Conservation (phyloP, 2,888 invertebrate genomes). For the Penaeus monodon region DNA sequence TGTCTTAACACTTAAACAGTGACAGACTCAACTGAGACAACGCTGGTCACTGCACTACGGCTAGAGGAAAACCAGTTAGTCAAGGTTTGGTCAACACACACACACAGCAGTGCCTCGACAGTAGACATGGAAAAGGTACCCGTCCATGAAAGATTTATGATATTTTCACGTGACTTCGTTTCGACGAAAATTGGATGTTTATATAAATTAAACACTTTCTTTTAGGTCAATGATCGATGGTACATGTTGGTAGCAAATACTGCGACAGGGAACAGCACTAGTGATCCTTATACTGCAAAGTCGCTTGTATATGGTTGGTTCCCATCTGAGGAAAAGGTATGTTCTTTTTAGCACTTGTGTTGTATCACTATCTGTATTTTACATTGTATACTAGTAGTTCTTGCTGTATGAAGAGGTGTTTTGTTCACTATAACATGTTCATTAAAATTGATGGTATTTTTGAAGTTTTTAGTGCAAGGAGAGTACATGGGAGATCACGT, state of each 20-base stretch:
- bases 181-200: neutral
- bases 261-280: too few relatives aligned
- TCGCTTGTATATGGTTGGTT: neutral
- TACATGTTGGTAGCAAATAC: neutral
- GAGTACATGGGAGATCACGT: slow-evolving; percentile 1
- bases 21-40: too few relatives aligned
- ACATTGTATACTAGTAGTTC: too few relatives aligned
- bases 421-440: too few relatives aligned
- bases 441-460: neutral
- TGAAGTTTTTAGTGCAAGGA: neutral
- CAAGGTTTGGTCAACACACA: neutral
- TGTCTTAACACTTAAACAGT: too few relatives aligned
- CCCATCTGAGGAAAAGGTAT: neutral
- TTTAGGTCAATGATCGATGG: neutral
- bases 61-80: neutral
- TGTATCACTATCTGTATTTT: too few relatives aligned
- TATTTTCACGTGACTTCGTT: too few relatives aligned
- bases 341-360: neutral
- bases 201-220: too few relatives aligned
- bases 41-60: too few relatives aligned
- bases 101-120: neutral
- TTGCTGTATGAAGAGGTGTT: too few relatives aligned
- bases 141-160: neutral
- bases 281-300: neutral
- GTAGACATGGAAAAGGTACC: neutral